Evolutionary conservation across 2,113 vertebrate species (phyloP).

Genomic region (Hypocryptadius cinnamomeus): DNA sequence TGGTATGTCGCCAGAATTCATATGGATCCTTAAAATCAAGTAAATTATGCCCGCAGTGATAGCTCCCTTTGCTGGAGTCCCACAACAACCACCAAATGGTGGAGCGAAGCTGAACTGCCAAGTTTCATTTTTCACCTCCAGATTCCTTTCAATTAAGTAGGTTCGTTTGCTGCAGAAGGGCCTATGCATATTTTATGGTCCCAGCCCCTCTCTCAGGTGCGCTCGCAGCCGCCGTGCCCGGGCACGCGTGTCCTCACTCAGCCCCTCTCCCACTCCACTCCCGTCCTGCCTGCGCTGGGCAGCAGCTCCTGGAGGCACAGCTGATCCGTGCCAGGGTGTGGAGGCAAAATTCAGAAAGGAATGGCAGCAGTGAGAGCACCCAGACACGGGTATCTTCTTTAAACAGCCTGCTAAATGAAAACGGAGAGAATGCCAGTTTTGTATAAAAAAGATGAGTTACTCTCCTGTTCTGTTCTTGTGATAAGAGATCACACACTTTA

Average conservation of each 20-base stretch:
- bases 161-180: not conserved
- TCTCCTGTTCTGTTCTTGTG: not conserved
- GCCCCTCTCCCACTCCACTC: not conserved
- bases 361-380: no score
- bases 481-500: not conserved
- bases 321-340: rapidly evolving
- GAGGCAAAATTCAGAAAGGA: not conserved
- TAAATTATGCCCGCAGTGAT: slow-evolving; percentile 9
- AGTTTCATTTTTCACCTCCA: slow-evolving; percentile 35
- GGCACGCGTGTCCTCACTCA: rapidly evolving
- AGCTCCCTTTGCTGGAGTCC: not conserved
- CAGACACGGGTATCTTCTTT: not conserved
- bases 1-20: slow-evolving; percentile 21
- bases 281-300: rapidly evolving
- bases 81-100: not conserved
- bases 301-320: not conserved
- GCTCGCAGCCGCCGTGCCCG: rapidly evolving
- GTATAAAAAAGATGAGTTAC: rapidly evolving
- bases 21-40: slow-evolving; percentile 16
- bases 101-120: slow-evolving; percentile 1
- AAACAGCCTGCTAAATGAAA: not conserved
- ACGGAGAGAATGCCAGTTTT: not conserved
- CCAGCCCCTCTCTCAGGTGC: not conserved
- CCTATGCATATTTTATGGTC: not conserved
- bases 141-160: slow-evolving; percentile 8